Evolutionary conservation across 2,888 invertebrate species (phyloP).

Genomic region (Cyaniris semiargus): DNA sequence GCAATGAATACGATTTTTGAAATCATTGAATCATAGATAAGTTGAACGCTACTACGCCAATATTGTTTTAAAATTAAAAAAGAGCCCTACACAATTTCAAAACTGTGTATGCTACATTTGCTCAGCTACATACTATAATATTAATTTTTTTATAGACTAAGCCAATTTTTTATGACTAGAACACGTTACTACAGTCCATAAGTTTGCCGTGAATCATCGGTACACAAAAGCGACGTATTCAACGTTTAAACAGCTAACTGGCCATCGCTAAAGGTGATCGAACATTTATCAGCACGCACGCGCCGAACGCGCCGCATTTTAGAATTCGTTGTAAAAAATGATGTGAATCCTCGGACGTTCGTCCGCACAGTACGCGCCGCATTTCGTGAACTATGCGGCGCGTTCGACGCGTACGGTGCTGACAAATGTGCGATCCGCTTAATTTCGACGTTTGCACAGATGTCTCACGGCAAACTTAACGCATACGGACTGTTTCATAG

Average conservation of each 20-base stretch:
- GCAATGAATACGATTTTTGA: background rate
- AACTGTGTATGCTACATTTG: background rate
- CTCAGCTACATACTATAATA: background rate
- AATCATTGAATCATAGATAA: background rate
- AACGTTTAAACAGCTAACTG: background rate
- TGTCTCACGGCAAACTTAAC: too few relatives aligned
- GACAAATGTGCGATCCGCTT: too few relatives aligned
- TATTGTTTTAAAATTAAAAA: background rate
- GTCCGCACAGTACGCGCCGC: too few relatives aligned
- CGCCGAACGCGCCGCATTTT: too few relatives aligned
- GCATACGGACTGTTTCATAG: too few relatives aligned
- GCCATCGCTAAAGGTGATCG: background rate
- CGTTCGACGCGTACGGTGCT: too few relatives aligned
- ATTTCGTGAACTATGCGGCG: too few relatives aligned
- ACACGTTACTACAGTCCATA: background rate
- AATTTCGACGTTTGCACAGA: too few relatives aligned
- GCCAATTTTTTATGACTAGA: slow-evolving; percentile 9
- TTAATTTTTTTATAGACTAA: background rate
- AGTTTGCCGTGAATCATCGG: background rate
- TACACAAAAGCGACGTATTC: background rate
- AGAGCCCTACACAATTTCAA: background rate
- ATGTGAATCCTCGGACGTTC: too few relatives aligned
- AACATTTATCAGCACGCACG: too few relatives aligned
- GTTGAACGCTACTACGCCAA: background rate
- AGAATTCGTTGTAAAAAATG: too few relatives aligned